Conservation (phyloP, 2,888 invertebrate genomes). For the Sarcophaga variegata region DNA sequence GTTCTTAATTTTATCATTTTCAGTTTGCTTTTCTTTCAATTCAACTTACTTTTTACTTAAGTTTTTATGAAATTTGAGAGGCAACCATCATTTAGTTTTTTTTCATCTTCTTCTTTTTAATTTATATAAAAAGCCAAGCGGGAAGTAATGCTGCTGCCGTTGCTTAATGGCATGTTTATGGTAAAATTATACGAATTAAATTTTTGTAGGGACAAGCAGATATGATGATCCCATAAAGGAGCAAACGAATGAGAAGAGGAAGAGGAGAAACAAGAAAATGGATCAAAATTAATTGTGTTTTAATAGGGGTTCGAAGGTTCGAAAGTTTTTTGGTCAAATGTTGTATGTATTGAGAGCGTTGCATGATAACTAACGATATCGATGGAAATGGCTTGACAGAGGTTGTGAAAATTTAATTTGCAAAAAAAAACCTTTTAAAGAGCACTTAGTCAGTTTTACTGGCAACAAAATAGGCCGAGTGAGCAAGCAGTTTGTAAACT, state of each 20-base stretch:
- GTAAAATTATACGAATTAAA: conserved; percentile 33
- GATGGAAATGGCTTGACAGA: too few species aligned
- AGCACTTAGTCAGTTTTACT: too few species aligned
- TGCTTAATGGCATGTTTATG: conserved; percentile 26
- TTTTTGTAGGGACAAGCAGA: conserved; percentile 15
- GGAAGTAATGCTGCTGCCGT: background rate
- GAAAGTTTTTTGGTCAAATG: too few species aligned
- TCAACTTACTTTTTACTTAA: conserved; percentile 13
- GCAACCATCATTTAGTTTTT: conserved; percentile 1
- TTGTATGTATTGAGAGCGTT: too few species aligned
- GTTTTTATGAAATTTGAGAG: conserved; percentile 41
- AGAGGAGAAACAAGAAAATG: background rate
- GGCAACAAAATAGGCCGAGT: too few species aligned
- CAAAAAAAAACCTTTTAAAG: too few species aligned
- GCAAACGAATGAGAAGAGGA: background rate
- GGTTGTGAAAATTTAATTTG: too few species aligned
- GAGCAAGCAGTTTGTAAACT: too few species aligned
- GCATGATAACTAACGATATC: too few species aligned
- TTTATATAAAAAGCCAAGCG: conserved; percentile 5
- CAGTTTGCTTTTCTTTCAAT: background rate
- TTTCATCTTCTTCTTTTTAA: background rate
- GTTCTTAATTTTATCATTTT: background rate
- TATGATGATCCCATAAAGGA: background rate
- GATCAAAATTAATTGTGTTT: too few species aligned
- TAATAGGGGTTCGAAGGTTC: too few species aligned